Base-by-base conservation (phyloP, 1,140 invertebrate species). In the Philaenus spumarius region DNA sequence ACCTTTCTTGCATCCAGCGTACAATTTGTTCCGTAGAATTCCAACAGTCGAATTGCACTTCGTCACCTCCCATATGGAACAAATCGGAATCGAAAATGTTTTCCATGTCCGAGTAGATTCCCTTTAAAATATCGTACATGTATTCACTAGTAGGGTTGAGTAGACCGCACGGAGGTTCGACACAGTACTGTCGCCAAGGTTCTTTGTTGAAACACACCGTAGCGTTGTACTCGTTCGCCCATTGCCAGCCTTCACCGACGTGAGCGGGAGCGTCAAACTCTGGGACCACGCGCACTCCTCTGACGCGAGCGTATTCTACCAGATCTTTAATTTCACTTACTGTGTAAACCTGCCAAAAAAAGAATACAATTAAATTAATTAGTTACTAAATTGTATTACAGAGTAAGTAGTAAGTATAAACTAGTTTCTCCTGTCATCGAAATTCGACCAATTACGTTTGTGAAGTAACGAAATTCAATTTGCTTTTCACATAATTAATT, bases 11-110 rank as follows among this genome's bases (percentile, higher is more conserved):
- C 85, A 93, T 89, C 80, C 85, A 90, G 3, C 82, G 69, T 37
- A 45, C 74, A 78, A 62, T 56, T 11, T 23, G 26, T 6, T 70
- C 63, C 0, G 82, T 84, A 2, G 80, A 78, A 64, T 87, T 89
- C 90, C 90, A 94, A 67, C 90, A 93, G 24, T 75, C 72, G 17
- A 80, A 67, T 58, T 78, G 73, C 1, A 82, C 88, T 68, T 94
- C 90, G 67, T 93, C 90, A 0, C 90, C 90, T 20, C 90, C 90
- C 88, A 93, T 91, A 66, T 94, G 90, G 70, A 93, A 93, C 0
- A 93, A 73, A 65, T 90, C 87, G 0, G 86, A 91, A 64, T 90
- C 86, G 65, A 90, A 89, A 35, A 78, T 68, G 4, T 80, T 71
- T 7, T 81, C 71, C 81, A 87, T 85, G 47, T 87, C 85, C 0